A percentile compares a stretch with the other conserved stretches of the same genome.
Evolutionary conservation across 2,113 vertebrate genomes (phyloP).

Genomic region (Rhagologus leucostigma): DNA sequence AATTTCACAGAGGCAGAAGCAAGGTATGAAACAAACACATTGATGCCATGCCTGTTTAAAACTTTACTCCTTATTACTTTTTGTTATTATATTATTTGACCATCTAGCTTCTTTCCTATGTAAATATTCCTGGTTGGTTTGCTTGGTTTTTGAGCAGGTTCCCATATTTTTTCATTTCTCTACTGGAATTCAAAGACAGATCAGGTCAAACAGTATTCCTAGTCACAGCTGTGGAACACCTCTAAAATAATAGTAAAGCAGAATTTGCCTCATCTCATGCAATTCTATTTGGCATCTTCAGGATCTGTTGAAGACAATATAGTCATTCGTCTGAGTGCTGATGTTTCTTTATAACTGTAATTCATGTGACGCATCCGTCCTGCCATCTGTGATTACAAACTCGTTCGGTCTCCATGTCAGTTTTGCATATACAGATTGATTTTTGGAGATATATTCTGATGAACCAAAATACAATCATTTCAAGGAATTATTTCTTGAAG

Average conservation of each 20-base stretch:
- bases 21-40: background rate
- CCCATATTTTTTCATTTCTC: background rate
- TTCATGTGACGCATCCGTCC: slow-evolving; percentile 36
- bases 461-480: background rate
- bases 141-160: background rate
- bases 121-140: background rate
- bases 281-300: background rate
- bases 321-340: background rate
- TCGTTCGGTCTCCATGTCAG: background rate
- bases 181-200: background rate
- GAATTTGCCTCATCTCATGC: background rate
- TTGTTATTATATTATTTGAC: background rate
- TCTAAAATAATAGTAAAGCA: background rate
- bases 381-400: slow-evolving; percentile 13
- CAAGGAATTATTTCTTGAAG: slow-evolving; percentile 29
- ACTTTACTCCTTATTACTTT: background rate
- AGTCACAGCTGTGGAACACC: background rate
- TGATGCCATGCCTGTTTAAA: background rate
- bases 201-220: background rate
- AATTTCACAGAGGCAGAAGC: background rate
- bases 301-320: background rate
- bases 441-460: background rate
- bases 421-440: background rate
- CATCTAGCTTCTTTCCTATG: background rate
- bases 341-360: background rate